A percentile compares a stretch with the other conserved stretches of the same genome.
Evolutionary conservation across 2,113 vertebrate species (phyloP).

Genomic region (Pantherophis guttatus): DNA sequence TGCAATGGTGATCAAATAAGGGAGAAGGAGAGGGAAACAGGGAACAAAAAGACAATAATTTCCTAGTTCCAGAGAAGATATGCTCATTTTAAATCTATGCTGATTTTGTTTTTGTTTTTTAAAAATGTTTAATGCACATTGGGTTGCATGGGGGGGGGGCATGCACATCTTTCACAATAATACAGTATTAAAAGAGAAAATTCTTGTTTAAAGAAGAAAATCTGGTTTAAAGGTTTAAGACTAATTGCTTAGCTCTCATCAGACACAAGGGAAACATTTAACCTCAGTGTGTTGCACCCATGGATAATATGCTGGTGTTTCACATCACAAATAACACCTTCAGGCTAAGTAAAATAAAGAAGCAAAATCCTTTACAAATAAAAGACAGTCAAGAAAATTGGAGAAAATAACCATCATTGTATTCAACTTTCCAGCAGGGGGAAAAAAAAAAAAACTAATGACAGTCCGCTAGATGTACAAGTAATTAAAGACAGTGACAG

Average conservation of each 20-base stretch:
- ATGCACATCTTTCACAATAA: background rate
- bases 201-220: background rate
- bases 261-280: background rate
- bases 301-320: fast-evolving
- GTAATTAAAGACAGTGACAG: slow-evolving; percentile 16
- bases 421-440: slow-evolving; percentile 3
- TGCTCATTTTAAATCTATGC: background rate
- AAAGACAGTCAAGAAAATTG: background rate
- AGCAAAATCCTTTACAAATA: slow-evolving; percentile 19
- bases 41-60: background rate
- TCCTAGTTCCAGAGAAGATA: background rate
- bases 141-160: too few species aligned
- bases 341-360: slow-evolving; percentile 22
- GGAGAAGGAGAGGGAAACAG: background rate
- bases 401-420: background rate
- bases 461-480: background rate
- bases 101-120: background rate
- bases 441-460: slow-evolving; percentile 8
- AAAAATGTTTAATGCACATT: background rate
- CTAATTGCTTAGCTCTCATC: background rate
- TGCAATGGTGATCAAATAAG: background rate
- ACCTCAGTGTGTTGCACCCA: background rate
- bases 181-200: background rate
- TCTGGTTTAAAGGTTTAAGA: background rate
- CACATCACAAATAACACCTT: background rate